Evolutionary conservation across 2,113 vertebrate genomes (phyloP), one percentile per base, ranked within the genome.

Genomic region (Conger conger): DNA sequence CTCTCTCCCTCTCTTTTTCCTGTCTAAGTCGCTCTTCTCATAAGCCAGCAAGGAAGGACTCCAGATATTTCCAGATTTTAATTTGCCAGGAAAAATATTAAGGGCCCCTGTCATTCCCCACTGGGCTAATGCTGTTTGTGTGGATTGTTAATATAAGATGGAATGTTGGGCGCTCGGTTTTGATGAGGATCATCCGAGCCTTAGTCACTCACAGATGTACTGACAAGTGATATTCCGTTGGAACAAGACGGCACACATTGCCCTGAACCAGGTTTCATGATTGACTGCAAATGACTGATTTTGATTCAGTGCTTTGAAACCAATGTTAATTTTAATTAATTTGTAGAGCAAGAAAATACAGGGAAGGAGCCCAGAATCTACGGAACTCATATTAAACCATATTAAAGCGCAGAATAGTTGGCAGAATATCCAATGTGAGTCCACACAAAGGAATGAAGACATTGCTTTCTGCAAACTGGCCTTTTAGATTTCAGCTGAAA

Each of bases 271-370:
- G 79, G 82, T 89, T 86, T 88, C 89, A 84, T 86, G 85, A 45
- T 63, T 20, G 53, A 79, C 81, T 87, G 80, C 79, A 33, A 80
- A 42, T n/a, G n/a, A n/a, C n/a, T n/a, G 89, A 82, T 89, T 85
- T 91, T 91, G 85, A 89, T 91, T 91, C 87, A 87, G 88, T 89
- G 85, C 90, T n/a, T 78, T 17, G n/a, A 82, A 76, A 82, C 84
- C 45, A 84, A 60, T 87, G 81, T 86, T 87, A 80, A 50, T 87
- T 90, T 86, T 86, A 86, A 90, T 90, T 90, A 80, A 89, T 90
- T 88, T 87, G 76, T 13, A 54, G 79, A 73, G 89, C 87, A 85
- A 30, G 53, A 80, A 88, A 92, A 91, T 88, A 88, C 36, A 50
- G 27, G 54, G 53, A 50, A 23, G 36, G 38, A 78, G 86, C 54